A percentile compares a stretch with the other conserved stretches of the same genome.
Conservation (phyloP, 2,888 invertebrate genomes). For the Tipula unca region DNA sequence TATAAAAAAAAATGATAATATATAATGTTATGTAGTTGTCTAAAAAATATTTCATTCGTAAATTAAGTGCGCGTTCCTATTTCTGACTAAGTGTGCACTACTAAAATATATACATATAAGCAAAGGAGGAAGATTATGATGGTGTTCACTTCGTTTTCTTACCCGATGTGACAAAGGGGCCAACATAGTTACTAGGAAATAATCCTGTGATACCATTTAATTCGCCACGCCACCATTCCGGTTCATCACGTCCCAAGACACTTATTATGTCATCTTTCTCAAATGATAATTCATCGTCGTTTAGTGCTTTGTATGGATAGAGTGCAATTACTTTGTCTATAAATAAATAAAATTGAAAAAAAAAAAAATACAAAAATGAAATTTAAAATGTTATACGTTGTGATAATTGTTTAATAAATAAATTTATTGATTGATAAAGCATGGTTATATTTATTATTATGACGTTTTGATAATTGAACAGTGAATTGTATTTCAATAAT, state of each 20-base stretch:
- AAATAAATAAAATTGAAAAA: constrained; percentile 22
- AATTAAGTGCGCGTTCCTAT: background rate
- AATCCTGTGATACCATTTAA: constrained; percentile 80
- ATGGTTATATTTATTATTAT: background rate
- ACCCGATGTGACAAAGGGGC: constrained; percentile 50
- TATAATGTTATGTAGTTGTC: background rate
- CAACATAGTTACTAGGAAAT: constrained; percentile 94
- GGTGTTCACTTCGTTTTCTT: constrained; percentile 33
- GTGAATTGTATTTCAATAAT: background rate
- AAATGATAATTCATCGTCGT: constrained; percentile 90
- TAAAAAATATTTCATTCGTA: background rate
- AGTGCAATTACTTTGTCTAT: constrained; percentile 83
- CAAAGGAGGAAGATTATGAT: background rate
- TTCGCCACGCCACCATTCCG: constrained; percentile 98
- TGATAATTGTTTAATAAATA: background rate
- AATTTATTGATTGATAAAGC: background rate
- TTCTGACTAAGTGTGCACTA: background rate
- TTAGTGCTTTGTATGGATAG: constrained; percentile 89
- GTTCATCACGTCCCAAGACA: constrained; percentile 82
- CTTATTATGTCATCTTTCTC: constrained; percentile 86
- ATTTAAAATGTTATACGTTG: background rate
- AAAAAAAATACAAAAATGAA: background rate
- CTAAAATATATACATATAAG: background rate
- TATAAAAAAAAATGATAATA: background rate
- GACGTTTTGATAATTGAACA: background rate